These are phyloP conservation scores for Myzus persicae DNA, from an alignment of 1,140 invertebrate species.

Conservation along the genomic window DNA sequence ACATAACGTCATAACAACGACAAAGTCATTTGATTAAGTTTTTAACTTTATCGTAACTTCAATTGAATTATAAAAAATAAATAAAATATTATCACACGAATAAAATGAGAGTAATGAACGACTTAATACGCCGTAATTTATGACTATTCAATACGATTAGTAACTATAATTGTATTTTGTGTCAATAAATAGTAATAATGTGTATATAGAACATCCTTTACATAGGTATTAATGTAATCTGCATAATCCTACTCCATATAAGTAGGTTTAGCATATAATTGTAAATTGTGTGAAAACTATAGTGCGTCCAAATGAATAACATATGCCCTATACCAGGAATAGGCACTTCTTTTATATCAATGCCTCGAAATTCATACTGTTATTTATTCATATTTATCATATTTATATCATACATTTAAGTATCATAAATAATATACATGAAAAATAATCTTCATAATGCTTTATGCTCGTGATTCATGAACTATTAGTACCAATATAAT, in stretches of 20 bases:
- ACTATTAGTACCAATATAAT: not conserved
- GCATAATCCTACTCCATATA: slow-evolving; percentile 6
- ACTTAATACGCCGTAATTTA: not conserved
- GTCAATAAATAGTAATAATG: slow-evolving; percentile 9
- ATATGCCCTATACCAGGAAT: not conserved
- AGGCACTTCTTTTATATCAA: not conserved
- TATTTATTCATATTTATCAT: slow-evolving; percentile 7
- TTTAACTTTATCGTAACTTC: not conserved
- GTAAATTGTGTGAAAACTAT: not conserved
- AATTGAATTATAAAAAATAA: not conserved
- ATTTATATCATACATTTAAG: not conserved
- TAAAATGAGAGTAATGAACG: not conserved
- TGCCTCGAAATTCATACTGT: not conserved
- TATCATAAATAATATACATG: not conserved
- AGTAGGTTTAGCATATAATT: slow-evolving; percentile 4
- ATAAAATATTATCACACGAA: not conserved
- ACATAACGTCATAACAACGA: not conserved
- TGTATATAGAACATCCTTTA: not conserved
- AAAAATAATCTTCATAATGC: not conserved
- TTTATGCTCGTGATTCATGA: not conserved
- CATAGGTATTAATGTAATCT: slow-evolving; percentile 15
- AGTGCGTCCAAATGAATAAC: not conserved
- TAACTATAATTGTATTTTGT: not conserved
- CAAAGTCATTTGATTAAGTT: not conserved
- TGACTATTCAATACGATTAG: not conserved